phyloP scores from a whole-genome alignment of 2,797 vertebrate genomes.

The Sebastes itinus region DNA sequence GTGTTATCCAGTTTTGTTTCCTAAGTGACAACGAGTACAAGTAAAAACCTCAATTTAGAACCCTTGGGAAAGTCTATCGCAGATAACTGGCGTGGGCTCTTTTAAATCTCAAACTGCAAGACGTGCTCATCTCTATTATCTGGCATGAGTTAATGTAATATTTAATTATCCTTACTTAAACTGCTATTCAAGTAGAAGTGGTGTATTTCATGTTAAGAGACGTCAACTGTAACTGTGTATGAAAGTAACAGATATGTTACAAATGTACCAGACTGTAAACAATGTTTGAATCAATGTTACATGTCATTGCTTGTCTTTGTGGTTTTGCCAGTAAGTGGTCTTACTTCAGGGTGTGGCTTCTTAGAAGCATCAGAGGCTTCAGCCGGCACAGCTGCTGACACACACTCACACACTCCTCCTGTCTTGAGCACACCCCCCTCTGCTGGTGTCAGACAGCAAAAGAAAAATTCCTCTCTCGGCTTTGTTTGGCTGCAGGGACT shows the following conservation, averaged over 20 bases:
- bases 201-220: background rate
- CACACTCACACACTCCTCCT: constrained; percentile 37
- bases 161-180: constrained; percentile 1
- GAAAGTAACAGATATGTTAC: background rate
- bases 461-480: constrained; percentile 7
- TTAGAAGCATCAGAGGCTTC: constrained; percentile 29
- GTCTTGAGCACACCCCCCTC: constrained; percentile 77
- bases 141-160: background rate
- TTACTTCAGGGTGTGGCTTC: constrained; percentile 65
- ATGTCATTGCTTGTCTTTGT: background rate
- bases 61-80: constrained; percentile 1
- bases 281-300: background rate
- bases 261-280: background rate
- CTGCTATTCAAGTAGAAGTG: background rate
- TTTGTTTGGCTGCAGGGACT: constrained; percentile 61
- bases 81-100: background rate
- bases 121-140: background rate
- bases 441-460: constrained; percentile 73
- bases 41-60: constrained; percentile 18
- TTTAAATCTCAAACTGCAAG: constrained; percentile 4
- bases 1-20: constrained; percentile 46
- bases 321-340: background rate
- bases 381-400: constrained; percentile 24
- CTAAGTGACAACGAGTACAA: constrained; percentile 31
- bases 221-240: background rate